phyloP scores from a whole-genome alignment of 2,888 invertebrate species.

The Euzophera pinguis region DNA sequence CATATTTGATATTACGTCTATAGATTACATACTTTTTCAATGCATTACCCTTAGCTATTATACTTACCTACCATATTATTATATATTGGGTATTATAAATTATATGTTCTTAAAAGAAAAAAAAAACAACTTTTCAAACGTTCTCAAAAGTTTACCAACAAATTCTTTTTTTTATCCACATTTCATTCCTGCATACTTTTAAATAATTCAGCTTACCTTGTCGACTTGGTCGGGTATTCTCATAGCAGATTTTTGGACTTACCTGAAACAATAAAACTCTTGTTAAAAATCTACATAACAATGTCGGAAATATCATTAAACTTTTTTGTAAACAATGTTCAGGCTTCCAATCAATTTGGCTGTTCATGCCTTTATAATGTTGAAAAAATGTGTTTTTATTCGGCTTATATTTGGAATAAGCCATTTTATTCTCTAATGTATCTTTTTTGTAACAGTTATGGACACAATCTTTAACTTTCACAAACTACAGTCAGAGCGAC shows the following conservation, averaged over 20 bases:
- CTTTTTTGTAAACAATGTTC: not conserved
- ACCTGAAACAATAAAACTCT: slow-evolving; percentile 6
- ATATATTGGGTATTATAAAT: too few relatives aligned
- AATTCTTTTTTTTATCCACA: not conserved
- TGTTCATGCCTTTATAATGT: not conserved
- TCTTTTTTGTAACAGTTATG: too few relatives aligned
- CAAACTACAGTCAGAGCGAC: too few relatives aligned
- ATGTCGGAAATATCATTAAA: not conserved
- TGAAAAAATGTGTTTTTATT: not conserved
- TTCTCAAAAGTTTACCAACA: not conserved
- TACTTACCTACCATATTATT: too few relatives aligned
- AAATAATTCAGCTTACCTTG: not conserved
- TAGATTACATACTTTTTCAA: too few relatives aligned
- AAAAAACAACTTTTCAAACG: not conserved
- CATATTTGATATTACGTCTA: too few relatives aligned
- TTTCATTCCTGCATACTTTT: not conserved
- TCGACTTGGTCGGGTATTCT: not conserved
- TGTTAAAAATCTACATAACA: slow-evolving; percentile 1
- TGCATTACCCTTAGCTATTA: too few relatives aligned
- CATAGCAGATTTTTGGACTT: not conserved
- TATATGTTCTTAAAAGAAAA: too few relatives aligned
- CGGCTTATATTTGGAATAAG: not conserved
- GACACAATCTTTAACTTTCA: too few relatives aligned
- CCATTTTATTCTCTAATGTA: too few relatives aligned
- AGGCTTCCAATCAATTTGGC: not conserved